A percentile compares a stretch with the other conserved stretches of the same genome.
These are phyloP conservation scores for Loriculus beryllinus DNA, from an alignment of 2,797 vertebrate genomes.

Conservation along the genomic window DNA sequence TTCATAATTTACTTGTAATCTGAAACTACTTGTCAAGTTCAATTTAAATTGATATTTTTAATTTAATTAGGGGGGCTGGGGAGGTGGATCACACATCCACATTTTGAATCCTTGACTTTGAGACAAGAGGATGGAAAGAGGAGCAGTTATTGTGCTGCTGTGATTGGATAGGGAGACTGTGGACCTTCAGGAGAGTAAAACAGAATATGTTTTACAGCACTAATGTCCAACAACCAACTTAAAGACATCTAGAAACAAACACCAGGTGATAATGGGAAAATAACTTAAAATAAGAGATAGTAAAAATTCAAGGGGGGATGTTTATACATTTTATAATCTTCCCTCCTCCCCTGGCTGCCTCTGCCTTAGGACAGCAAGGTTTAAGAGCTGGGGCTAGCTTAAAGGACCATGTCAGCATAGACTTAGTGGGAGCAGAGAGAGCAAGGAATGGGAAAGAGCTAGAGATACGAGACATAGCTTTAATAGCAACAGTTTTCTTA, in stretches of 20 bases:
- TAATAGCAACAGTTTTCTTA: neutral
- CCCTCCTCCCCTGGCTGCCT: neutral
- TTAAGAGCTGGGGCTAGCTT: neutral
- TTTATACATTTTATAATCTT: neutral
- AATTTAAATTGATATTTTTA: neutral
- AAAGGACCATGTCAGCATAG: neutral
- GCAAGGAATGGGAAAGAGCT: neutral
- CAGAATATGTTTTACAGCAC: neutral
- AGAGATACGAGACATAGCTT: fast-evolving
- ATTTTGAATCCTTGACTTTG: neutral
- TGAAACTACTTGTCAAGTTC: neutral
- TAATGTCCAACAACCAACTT: neutral
- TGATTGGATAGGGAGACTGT: neutral
- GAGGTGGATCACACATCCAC: fast-evolving
- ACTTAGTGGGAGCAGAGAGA: neutral
- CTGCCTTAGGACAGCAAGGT: neutral
- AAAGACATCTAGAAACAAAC: neutral
- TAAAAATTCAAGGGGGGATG: neutral
- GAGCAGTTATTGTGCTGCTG: neutral
- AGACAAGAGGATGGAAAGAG: neutral
- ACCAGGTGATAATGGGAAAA: neutral
- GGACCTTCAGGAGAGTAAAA: neutral
- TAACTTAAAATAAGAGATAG: neutral
- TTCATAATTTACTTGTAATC: neutral
- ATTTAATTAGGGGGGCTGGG: neutral